Conservation (phyloP, 2,888 invertebrate genomes). For the Drosophila nigricruria region DNA sequence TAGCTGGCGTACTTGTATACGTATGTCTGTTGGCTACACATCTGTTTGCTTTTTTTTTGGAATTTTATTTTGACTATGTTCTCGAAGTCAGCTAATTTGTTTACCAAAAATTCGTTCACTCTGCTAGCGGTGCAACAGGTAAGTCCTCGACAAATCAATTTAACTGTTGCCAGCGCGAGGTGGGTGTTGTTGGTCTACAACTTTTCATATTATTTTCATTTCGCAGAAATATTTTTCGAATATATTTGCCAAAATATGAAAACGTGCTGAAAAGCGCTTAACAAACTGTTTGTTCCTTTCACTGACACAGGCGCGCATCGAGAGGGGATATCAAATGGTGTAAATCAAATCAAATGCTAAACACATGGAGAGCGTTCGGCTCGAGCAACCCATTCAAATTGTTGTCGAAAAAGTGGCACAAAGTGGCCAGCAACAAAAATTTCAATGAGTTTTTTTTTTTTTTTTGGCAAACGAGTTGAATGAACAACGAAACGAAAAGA, state of each 20-base stretch:
- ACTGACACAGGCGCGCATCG: conserved; percentile 50
- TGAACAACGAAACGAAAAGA: conserved; percentile 32
- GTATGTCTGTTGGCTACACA: conserved; percentile 41
- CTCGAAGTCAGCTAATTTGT: conserved; percentile 59
- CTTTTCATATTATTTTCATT: conserved; percentile 32
- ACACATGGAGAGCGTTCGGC: conserved; percentile 69
- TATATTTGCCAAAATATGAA: conserved; percentile 22
- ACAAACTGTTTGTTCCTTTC: conserved; percentile 53
- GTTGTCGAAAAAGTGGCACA: conserved; percentile 56
- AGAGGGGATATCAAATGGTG: conserved; percentile 15
- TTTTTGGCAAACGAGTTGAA: conserved; percentile 47
- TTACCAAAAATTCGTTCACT: conserved; percentile 51
- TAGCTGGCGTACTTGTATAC: conserved; percentile 12
- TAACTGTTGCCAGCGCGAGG: conserved; percentile 23
- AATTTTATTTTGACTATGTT: conserved; percentile 39
- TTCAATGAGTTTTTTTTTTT: conserved; percentile 57
- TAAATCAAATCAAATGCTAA: conserved; percentile 75
- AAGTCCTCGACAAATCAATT: conserved; percentile 55
- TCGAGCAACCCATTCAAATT: conserved; percentile 41
- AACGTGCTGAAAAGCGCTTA: conserved; percentile 68
- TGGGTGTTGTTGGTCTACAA: conserved; percentile 12
- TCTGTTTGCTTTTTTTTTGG: conserved; percentile 63
- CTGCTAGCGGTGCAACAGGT: conserved; percentile 39
- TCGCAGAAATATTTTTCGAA: conserved; percentile 28
- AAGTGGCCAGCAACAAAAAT: conserved; percentile 53